Conservation (phyloP, 2,113 vertebrate genomes). For the Eurypyga helias region DNA sequence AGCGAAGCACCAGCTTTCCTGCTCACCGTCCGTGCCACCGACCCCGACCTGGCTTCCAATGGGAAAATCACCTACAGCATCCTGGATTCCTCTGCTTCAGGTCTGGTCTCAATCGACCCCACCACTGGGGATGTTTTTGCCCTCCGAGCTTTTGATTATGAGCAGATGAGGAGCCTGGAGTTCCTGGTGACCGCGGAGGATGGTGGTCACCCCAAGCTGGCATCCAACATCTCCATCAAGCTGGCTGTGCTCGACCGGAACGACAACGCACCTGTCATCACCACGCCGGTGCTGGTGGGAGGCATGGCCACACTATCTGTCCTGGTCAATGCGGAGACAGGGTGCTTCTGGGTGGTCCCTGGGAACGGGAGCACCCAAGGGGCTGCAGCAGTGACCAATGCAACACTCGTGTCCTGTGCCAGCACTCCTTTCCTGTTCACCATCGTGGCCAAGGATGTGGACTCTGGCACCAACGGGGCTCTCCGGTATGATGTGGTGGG, state of each 20-base stretch:
- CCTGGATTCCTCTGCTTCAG: slow-evolving; percentile 59
- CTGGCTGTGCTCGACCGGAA: slow-evolving; percentile 86
- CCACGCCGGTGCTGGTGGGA: slow-evolving; percentile 75
- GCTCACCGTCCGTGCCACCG: slow-evolving; percentile 82
- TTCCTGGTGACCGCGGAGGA: slow-evolving; percentile 87
- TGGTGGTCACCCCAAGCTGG: slow-evolving; percentile 83
- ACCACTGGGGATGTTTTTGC: slow-evolving; percentile 82
- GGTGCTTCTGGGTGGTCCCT: slow-evolving; percentile 66
- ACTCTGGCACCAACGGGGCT: slow-evolving; percentile 84
- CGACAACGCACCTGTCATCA: slow-evolving; percentile 86
- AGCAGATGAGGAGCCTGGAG: slow-evolving; percentile 80
- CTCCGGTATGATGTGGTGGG: slow-evolving; percentile 79
- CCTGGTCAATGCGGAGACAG: slow-evolving; percentile 82
- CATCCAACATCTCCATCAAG: slow-evolving; percentile 79
- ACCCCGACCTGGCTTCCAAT: slow-evolving; percentile 84
- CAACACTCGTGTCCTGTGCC: rapidly evolving
- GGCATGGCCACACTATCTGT: slow-evolving; percentile 80
- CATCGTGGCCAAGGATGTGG: slow-evolving; percentile 83
- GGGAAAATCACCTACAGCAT: slow-evolving; percentile 87
- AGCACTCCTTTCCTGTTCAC: slow-evolving; percentile 51
- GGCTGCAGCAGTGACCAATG: neutral
- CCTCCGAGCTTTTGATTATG: slow-evolving; percentile 83
- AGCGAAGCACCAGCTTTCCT: slow-evolving; percentile 73
- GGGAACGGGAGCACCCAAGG: slow-evolving; percentile 21
- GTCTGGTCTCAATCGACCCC: slow-evolving; percentile 80